A percentile compares a stretch with the other conserved stretches of the same genome.
These are phyloP conservation scores for Rhyacophila evoluta DNA, from an alignment of 2,888 invertebrate genomes.

Conservation along the genomic window DNA sequence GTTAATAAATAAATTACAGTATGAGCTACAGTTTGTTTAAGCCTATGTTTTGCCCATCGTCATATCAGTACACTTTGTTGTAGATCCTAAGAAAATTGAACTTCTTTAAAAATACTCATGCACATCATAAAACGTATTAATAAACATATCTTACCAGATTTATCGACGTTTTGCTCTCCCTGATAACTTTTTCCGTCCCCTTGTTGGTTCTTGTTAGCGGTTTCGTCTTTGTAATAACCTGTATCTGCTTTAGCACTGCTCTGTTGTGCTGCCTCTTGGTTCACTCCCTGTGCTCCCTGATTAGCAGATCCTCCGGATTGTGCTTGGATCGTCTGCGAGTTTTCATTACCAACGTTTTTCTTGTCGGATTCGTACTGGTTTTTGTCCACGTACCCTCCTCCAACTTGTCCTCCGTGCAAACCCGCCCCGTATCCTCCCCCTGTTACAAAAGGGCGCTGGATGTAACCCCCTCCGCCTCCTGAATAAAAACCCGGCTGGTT, in stretches of 20 bases:
- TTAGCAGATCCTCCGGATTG: conserved; percentile 70
- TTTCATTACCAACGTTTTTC: conserved; percentile 70
- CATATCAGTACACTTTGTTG: too few relatives aligned
- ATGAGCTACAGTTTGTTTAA: too few relatives aligned
- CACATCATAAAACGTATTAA: neutral
- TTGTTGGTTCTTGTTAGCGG: conserved; percentile 71
- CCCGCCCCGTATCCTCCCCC: conserved; percentile 59
- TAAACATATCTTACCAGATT: conserved; percentile 65
- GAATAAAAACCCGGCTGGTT: conserved; percentile 47
- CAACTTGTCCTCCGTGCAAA: conserved; percentile 60
- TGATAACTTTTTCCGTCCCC: conserved; percentile 73
- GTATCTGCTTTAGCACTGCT: conserved; percentile 64
- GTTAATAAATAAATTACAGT: too few relatives aligned
- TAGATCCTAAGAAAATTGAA: too few relatives aligned
- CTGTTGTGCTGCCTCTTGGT: conserved; percentile 66
- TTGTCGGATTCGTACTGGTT: conserved; percentile 71
- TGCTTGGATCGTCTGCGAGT: conserved; percentile 69
- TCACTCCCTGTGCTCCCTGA: conserved; percentile 71
- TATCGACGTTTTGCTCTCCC: conserved; percentile 71
- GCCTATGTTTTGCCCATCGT: too few relatives aligned
- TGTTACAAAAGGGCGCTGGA: conserved; percentile 54
- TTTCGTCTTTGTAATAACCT: conserved; percentile 69
- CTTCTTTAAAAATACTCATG: too few relatives aligned
- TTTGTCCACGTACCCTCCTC: conserved; percentile 69
- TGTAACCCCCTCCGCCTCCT: conserved; percentile 54